Evolutionary conservation across 1,140 invertebrate species (phyloP).

Genomic region (Muscidifurax raptorellus): DNA sequence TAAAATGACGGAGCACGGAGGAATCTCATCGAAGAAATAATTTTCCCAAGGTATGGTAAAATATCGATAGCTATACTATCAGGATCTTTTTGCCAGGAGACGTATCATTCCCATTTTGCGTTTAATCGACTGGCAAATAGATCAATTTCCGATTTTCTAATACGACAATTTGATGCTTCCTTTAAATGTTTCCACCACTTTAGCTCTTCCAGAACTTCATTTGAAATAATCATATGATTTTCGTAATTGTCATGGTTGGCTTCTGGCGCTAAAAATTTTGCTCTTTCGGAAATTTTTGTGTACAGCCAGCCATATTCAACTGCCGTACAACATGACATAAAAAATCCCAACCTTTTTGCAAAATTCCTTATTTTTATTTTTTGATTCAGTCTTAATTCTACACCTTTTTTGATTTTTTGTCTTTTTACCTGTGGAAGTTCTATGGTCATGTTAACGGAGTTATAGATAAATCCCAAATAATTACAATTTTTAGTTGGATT

Average conservation of each 20-base stretch:
- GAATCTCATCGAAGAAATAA: conserved; percentile 59
- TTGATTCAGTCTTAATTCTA: conserved; percentile 3
- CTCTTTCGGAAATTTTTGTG: conserved; percentile 30
- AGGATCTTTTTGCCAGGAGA: conserved; percentile 55
- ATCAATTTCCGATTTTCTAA: conserved; percentile 47
- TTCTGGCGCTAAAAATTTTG: conserved; percentile 26
- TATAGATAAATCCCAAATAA: conserved; percentile 48
- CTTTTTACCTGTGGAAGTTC: background rate
- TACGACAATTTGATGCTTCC: conserved; percentile 23
- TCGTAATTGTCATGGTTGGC: background rate
- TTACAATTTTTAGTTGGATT: conserved; percentile 3
- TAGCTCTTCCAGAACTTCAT: conserved; percentile 6
- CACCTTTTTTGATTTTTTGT: conserved; percentile 26
- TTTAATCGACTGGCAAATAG: conserved; percentile 53
- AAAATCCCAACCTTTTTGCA: conserved; percentile 31
- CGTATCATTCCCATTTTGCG: conserved; percentile 53
- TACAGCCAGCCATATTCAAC: conserved; percentile 20
- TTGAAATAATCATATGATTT: background rate
- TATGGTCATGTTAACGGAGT: conserved; percentile 19
- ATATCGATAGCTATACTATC: conserved; percentile 47
- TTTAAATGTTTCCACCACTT: background rate
- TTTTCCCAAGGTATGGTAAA: conserved; percentile 46
- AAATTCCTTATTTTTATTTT: conserved; percentile 28
- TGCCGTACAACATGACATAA: conserved; percentile 40
- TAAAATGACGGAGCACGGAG: conserved; percentile 56